Base-by-base conservation (phyloP, 2,797 vertebrate genomes). In the Poecilia velifera region DNA sequence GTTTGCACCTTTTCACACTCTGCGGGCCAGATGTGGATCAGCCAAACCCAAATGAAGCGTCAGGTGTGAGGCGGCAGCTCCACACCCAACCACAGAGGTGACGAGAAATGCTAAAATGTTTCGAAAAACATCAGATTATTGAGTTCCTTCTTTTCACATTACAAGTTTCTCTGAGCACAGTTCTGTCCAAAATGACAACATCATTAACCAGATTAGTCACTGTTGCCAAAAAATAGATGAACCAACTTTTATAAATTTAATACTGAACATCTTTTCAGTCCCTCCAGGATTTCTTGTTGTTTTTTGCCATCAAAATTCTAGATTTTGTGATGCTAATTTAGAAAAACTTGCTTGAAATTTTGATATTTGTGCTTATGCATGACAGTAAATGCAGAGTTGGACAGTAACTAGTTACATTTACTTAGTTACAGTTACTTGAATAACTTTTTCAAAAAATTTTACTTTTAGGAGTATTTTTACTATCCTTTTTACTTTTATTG, bases 1-100 rank as follows among this genome's bases (percentile, higher is more conserved):
- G 91, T 92, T 82, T 80, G 81, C 84, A 80, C 84, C 90, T 84
- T 81, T 18, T 78, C 84, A 43, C 77, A 9, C 85, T 71, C 84
- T 68, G 84, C 12, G 0, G 8, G 76, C 90, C 91, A 93, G 86
- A 88, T 89, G 88, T 87, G 85, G 55, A 34, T 0, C 8, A 34
- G 85, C 83, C 87, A 81, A 86, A 72, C 51, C 70, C 31, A 74
- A 76, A n/a, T 57, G 66, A 84, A 85, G 84, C 71, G 5, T 78
- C 84, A 85, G 88, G 79, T 86, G 89, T 82, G 85, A 82, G 79
- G 76, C 83, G 3, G 59, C 73, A n/a, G 72, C 81, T 73, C 70
- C 51, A 1, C 25, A 41, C 41, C 53, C 13, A 66, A 80, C 71
- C 46, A 1, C 45, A 74, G 77, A 72, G 3, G 4, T 0, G 31